These are phyloP conservation scores for Euwallacea fornicatus DNA, from an alignment of 1,140 invertebrate genomes.

Conservation along the genomic window DNA sequence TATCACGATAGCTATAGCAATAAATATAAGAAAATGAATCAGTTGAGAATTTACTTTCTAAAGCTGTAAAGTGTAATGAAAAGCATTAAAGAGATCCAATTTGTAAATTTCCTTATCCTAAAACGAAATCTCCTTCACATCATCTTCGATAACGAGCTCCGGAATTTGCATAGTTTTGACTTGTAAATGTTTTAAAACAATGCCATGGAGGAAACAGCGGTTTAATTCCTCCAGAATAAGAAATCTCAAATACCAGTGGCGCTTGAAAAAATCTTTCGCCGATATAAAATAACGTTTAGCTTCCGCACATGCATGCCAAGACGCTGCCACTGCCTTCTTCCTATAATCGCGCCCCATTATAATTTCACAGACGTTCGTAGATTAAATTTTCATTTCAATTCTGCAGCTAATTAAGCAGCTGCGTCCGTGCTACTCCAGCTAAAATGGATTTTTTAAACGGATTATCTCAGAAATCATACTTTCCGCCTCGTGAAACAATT, in stretches of 20 bases:
- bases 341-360: constrained; percentile 5
- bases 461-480: constrained; percentile 17
- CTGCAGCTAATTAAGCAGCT: constrained; percentile 18
- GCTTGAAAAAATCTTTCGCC: background rate
- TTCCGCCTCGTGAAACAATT: constrained; percentile 10
- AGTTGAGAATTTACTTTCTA: too few species aligned
- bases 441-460: constrained; percentile 23
- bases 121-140: constrained; percentile 11
- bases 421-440: constrained; percentile 16
- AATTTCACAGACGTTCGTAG: constrained; percentile 15
- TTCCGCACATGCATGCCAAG: background rate
- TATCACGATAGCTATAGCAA: too few species aligned
- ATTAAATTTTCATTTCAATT: constrained; percentile 26
- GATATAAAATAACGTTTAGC: background rate
- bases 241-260: constrained; percentile 15
- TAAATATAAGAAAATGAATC: too few species aligned
- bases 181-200: constrained; percentile 34
- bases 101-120: background rate
- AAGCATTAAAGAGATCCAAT: background rate
- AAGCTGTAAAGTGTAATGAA: too few species aligned
- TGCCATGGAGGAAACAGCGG: constrained; percentile 26
- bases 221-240: constrained; percentile 19
- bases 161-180: constrained; percentile 33
- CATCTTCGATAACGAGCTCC: constrained; percentile 26
- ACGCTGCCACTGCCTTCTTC: constrained; percentile 1